Evolutionary conservation across 2,888 invertebrate genomes (phyloP), one percentile per base, ranked within the genome.

Genomic region (Calliphora vomitoria): DNA sequence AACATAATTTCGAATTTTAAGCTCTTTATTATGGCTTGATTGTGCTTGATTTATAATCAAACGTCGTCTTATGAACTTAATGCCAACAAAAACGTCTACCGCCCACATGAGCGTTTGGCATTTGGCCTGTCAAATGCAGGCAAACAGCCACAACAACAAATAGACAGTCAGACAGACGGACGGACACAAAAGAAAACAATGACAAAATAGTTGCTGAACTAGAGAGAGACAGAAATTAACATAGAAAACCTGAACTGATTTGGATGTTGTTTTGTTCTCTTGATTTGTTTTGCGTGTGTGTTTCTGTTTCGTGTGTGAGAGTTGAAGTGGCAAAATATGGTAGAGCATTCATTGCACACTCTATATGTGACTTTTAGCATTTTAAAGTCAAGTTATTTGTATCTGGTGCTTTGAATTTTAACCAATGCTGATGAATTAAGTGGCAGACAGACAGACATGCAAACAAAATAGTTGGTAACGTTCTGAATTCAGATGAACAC

Each of bases 81-180:
- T 62, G 41, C 60, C 53, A 60, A 50, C 53, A 53, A n/a, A 72
- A 72, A 68, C 69, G 55, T 79, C 58, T 64, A 91, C 91, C 92
- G 92, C 92, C 92, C 91, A 92, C 92, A 91, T 92, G 91, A 89
- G 88, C 91, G 20, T 84, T 92, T 92, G 91, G 91, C 92, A 92
- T 92, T 92, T 92, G 92, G 89, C 91, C 91, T 91, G 92, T 90
- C 92, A 92, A 92, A 92, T 90, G 90, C 89, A 90, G 90, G 89
- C 90, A 90, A 89, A 90, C 58, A 69, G 2, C 25, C 25, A 55
- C 15, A n/a, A 66, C 13, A 62, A 35, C 4, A 72, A 53, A 80
- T 31, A 62, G 38, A 18, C 15, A 62, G 38, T n/a, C 35, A 6
- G 35, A 35, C 3, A 35, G 15, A 18, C 25, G 15, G 15, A 18